Base-by-base conservation (phyloP, 2,888 invertebrate species). In the Scotopteryx bipunctaria region DNA sequence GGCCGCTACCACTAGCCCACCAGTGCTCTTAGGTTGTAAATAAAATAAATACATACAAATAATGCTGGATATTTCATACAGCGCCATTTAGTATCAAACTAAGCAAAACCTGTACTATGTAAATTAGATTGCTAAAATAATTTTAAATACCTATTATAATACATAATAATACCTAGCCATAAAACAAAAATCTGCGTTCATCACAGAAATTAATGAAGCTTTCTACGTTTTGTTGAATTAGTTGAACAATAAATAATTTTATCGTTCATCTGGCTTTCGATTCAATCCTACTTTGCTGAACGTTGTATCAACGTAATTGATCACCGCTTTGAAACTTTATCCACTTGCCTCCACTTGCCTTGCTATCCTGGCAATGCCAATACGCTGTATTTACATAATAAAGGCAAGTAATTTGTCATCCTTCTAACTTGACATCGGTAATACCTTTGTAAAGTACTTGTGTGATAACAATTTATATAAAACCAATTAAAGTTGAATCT, bases 291-390 rank as follows among this genome's bases (percentile, higher is more conserved):
- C 31, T 53, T 43, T 25, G 29, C 29, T 33, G 48, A 55, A 54
- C 47, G 48, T 50, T 63, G 57, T 59, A 59, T 58, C 56, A 46
- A 57, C 42, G 41, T 53, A 57, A 63, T 63, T 61, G 61, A 64
- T 63, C 57, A 59, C 63, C 56, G 57, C 50, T 44, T 38, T 41
- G 57, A 51, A 59, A 63, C 59, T 59, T 50, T 54, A 61, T 51
- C 57, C 53, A 54, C 55, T 61, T 53, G 53, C 52, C 36, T 51
- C 57, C 53, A 54, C 55, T 61, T 53, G 53, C 52, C 36, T 42
- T 33, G 43, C 38, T 53, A 36, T 50, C 44, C 50, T 43, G 57
- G 51, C 35, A 48, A 53, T 51, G 55, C 51, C 58, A 62, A 60
- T 61, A 57, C 35, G 38, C 45, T 36, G 52, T 60, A 64, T 59